phyloP scores from a whole-genome alignment of 2,797 vertebrate genomes.

The Microcaecilia unicolor region DNA sequence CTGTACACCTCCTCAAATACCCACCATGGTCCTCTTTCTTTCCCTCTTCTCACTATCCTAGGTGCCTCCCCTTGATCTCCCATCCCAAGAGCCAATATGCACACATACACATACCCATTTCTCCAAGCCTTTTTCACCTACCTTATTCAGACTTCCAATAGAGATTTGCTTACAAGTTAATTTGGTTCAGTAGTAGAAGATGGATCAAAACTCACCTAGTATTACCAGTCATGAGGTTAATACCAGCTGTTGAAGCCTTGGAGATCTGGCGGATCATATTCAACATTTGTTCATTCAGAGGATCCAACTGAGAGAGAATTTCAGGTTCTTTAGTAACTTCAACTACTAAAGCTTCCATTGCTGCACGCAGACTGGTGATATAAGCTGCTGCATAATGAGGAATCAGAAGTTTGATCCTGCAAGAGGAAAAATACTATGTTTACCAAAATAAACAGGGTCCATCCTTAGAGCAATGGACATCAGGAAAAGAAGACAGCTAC shows the following conservation, averaged over 20 bases:
- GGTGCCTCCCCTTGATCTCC: too few relatives aligned
- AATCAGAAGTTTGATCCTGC: slow-evolving; percentile 80
- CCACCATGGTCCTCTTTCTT: too few relatives aligned
- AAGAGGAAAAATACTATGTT: neutral
- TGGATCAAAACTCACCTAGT: slow-evolving; percentile 47
- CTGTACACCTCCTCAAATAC: too few relatives aligned
- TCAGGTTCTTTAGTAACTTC: slow-evolving; percentile 80
- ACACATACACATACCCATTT: too few relatives aligned
- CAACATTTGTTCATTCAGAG: slow-evolving; percentile 62
- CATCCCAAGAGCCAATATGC: too few relatives aligned
- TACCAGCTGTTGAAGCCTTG: slow-evolving; percentile 66
- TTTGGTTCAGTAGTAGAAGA: fast-evolving
- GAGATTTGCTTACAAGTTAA: too few relatives aligned
- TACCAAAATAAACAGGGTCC: too few relatives aligned
- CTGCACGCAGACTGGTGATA: slow-evolving; percentile 67
- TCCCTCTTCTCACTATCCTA: too few relatives aligned
- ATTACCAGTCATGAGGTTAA: slow-evolving; percentile 58
- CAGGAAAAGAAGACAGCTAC: too few relatives aligned
- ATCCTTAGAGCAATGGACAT: too few relatives aligned
- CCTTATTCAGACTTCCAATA: too few relatives aligned
- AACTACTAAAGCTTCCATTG: slow-evolving; percentile 82
- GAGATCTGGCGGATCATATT: slow-evolving; percentile 73
- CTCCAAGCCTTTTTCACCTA: too few relatives aligned
- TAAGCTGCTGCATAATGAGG: slow-evolving; percentile 64
- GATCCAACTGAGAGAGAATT: slow-evolving; percentile 68